Base-by-base conservation (phyloP, 2,888 invertebrate genomes). In the Chrysolina haemoptera region DNA sequence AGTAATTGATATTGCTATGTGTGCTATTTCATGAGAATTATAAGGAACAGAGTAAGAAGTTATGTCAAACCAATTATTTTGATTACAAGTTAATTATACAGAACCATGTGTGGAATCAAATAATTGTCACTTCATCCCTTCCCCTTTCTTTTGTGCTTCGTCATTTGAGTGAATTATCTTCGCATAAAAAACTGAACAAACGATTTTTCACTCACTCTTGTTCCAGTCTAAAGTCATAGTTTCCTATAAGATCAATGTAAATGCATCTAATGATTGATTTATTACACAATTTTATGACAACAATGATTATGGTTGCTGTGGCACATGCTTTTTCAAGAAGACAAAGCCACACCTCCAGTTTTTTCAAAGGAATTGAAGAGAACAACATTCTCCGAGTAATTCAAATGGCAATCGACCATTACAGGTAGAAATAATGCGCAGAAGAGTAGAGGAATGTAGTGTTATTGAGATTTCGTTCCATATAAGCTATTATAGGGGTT, bases 381-480 rank as follows among this genome's bases (percentile, higher is more conserved):
- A 59, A 59, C 59, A 59, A 27, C 35, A 22, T 35, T 35, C n/a
- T 35, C 35, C 27, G 22, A 35, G 59, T 59, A 27, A 14, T 59
- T 35, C 14, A 59, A 59, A 27, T 59, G 8, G 14, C 27, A 14
- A 16, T 59, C 59, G n/a, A 22, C 59, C 27, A 59, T 59, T 59
- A 59, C 27, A 59, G 27, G 14, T 59, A 59, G 35, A 35, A 35
- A 59, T 35, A 59, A 59, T 59, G 59, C 35, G 46, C 46, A 46
- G 46, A n/a, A 59, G n/a, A 27, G n/a, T n/a, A 6, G 4, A 14
- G 35, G 59, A 59, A 59, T 59, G 59, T 59, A 35, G 59, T 59
- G 59, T 59, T 59, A 59, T 59, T 59, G 35, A 59, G 59, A 59
- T 59, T 59, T 59, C 59, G 35, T 59, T 59, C 59, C 59, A 27